phyloP scores from a whole-genome alignment of 2,113 vertebrate species.

The Clarias magur region DNA sequence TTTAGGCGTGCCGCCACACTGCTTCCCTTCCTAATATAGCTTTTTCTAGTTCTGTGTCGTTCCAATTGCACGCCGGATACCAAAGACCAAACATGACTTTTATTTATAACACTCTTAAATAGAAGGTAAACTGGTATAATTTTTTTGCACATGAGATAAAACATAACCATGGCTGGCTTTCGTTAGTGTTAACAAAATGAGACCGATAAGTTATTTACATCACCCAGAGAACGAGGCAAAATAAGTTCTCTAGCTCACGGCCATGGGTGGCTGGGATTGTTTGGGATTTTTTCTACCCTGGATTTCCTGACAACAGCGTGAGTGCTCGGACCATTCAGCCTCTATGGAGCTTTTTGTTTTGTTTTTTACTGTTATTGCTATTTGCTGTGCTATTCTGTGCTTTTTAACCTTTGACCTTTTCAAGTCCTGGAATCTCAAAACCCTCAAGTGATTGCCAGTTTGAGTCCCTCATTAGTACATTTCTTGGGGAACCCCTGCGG shows the following conservation, averaged over 20 bases:
- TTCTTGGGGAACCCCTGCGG: not conserved
- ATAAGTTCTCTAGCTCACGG: not conserved
- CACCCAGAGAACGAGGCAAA: not conserved
- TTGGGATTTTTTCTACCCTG: not conserved
- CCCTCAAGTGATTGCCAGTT: not conserved
- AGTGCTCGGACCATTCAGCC: not conserved
- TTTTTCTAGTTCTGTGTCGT: not conserved
- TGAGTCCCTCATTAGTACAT: not conserved
- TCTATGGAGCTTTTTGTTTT: constrained; percentile 5
- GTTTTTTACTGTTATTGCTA: not conserved
- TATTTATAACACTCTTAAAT: too few species aligned
- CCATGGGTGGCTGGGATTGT: not conserved
- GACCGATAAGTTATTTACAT: not conserved
- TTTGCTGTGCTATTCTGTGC: not conserved
- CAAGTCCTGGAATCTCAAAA: not conserved
- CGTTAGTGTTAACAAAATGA: not conserved
- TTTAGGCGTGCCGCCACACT: not conserved
- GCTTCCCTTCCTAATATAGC: not conserved
- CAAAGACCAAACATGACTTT: not conserved
- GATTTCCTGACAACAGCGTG: not conserved
- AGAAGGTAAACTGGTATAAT: not conserved
- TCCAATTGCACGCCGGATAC: not conserved
- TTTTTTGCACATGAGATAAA: not conserved
- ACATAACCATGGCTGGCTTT: not conserved
- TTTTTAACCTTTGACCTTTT: constrained; percentile 2